Base-by-base conservation (phyloP, 2,113 vertebrate genomes). In the Lycocorax pyrrhopterus region DNA sequence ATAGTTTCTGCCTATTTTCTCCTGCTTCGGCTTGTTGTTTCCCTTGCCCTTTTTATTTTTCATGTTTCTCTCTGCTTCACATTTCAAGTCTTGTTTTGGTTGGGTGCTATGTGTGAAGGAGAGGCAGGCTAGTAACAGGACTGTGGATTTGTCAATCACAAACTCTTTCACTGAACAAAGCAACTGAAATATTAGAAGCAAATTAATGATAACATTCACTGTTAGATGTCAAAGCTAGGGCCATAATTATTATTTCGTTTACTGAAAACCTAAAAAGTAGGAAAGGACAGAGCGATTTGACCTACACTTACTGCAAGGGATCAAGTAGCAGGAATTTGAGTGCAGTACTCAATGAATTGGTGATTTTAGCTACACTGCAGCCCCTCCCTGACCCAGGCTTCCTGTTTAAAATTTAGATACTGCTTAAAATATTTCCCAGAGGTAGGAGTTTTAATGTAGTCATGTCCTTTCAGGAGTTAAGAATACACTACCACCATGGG, bases 151-250 rank as follows among this genome's bases (percentile, higher is more conserved):
- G 68, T 93, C 94, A 89, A 16, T 80, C 94, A 71, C 94, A 84
- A 77, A 86, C 51, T 63, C 83, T 46, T 84, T 86, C 79, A 90
- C 75, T 74, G 95, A 77, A 84, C 72, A 74, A 77, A 96, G 47
- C 90, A 95, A 94, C 79, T 95, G 88, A 96, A 92, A 84, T 94
- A 94, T 95, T 94, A 90, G 83, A 92, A 90, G 88, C 82, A 97
- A 96, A 96, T 96, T 90, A 92, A 95, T 80, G 85, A 43, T 74
- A 96, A 80, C 95, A 83, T 55, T 83, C 75, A 53, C 75, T 1
- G 5, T 62, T 58, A 67, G 79, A 80, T 88, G 79, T 74, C 86
- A 94, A 86, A 93, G 75, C 71, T 77, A 39, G 37, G 56, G 16
- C 37, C n/a, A 53, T 66, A 79, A 93, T 94, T 90, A 90, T 75